These are phyloP conservation scores for Ctenopoma kingsleyae DNA, from an alignment of 2,797 vertebrate genomes.

Conservation along the genomic window DNA sequence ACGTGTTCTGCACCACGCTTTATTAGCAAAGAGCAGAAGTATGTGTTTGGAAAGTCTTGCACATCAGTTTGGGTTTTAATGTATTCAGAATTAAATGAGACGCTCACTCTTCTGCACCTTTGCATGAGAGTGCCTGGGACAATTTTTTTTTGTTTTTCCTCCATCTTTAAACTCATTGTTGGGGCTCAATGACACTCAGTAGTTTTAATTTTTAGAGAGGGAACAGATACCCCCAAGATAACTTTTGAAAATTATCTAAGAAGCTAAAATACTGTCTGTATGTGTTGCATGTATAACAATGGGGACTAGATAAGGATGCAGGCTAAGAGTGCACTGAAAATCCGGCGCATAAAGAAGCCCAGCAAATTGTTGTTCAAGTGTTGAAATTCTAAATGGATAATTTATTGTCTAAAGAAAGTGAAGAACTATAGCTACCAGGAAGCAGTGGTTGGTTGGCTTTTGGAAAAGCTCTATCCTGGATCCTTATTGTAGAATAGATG, in stretches of 20 bases:
- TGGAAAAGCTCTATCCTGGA: slow-evolving; percentile 27
- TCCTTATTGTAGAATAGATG: slow-evolving; percentile 66
- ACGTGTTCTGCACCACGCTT: slow-evolving; percentile 48
- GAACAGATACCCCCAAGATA: slow-evolving; percentile 81
- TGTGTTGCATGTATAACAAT: slow-evolving; percentile 73
- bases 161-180: slow-evolving; percentile 77
- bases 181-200: slow-evolving; percentile 85
- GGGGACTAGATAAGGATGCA: slow-evolving; percentile 41
- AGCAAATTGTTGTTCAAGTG: slow-evolving; percentile 15
- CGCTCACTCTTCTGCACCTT: slow-evolving; percentile 88
- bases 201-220: slow-evolving; percentile 87
- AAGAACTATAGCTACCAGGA: slow-evolving; percentile 14
- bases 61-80: slow-evolving; percentile 78
- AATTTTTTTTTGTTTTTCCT: slow-evolving; percentile 61
- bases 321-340: slow-evolving; percentile 34
- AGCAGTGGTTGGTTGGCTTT: background rate
- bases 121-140: slow-evolving; percentile 87
- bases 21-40: slow-evolving; percentile 57
- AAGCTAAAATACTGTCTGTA: slow-evolving; percentile 63
- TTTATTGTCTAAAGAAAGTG: slow-evolving; percentile 9
- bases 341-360: background rate
- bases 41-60: slow-evolving; percentile 62
- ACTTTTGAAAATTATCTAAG: slow-evolving; percentile 81
- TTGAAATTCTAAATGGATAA: slow-evolving; percentile 28
- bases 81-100: slow-evolving; percentile 88